phyloP scores from a whole-genome alignment of 2,888 invertebrate species.

The Tetragonula carbonaria region DNA sequence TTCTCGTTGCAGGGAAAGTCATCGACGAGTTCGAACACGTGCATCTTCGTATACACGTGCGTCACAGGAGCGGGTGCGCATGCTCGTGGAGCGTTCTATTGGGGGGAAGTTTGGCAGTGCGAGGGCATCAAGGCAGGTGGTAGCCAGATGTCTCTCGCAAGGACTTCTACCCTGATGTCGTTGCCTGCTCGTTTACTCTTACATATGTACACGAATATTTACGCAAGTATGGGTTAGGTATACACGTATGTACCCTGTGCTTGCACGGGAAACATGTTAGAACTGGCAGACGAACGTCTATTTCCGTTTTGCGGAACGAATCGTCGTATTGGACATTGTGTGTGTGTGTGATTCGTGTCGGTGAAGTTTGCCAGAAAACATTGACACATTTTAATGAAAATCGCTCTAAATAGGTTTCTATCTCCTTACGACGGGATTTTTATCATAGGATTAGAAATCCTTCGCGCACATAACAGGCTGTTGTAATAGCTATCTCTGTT shows the following conservation, averaged over 20 bases:
- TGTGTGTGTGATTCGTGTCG: neutral
- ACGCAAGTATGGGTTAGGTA: neutral
- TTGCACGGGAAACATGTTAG: constrained; percentile 31
- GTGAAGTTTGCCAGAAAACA: neutral
- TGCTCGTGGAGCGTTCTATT: constrained; percentile 69
- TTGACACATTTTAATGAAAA: constrained; percentile 8
- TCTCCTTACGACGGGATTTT: constrained; percentile 40
- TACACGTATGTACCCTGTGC: constrained; percentile 40
- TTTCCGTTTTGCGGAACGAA: too few species aligned
- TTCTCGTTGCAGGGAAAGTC: neutral
- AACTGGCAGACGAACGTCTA: constrained; percentile 37
- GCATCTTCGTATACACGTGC: constrained; percentile 53
- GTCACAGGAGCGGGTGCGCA: constrained; percentile 69
- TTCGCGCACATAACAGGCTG: neutral
- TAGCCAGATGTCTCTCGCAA: constrained; percentile 83
- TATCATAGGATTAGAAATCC: constrained; percentile 38
- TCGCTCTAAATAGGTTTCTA: neutral
- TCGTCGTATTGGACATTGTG: too few species aligned
- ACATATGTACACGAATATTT: neutral
- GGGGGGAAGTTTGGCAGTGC: constrained; percentile 74
- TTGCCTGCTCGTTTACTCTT: constrained; percentile 60
- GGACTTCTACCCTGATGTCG: constrained; percentile 79
- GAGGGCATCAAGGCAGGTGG: constrained; percentile 83
- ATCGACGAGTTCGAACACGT: constrained; percentile 33
- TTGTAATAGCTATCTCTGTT: neutral